Percentiles rank a stretch among this genome's conserved stretches.
These are phyloP conservation scores for Nymphalis c-album DNA, from an alignment of 2,888 invertebrate species.

Conservation along the genomic window DNA sequence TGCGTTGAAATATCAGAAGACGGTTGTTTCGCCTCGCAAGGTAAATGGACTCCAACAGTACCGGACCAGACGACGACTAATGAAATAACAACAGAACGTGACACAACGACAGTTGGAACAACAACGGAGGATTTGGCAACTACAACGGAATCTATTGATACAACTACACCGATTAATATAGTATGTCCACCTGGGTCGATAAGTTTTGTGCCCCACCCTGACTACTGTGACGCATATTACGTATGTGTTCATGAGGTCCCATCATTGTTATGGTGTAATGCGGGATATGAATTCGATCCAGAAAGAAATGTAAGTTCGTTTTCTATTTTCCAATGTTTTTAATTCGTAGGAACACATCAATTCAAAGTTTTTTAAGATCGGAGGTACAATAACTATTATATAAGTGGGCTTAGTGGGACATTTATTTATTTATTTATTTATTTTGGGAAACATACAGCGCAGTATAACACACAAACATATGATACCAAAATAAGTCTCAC, in stretches of 20 bases:
- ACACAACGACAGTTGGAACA: too few relatives aligned
- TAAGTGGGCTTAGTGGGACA: too few relatives aligned
- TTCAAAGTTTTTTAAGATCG: too few relatives aligned
- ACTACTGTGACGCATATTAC: constrained; percentile 39
- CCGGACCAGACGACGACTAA: neutral
- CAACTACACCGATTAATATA: too few relatives aligned
- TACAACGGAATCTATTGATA: neutral
- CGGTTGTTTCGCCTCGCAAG: constrained; percentile 29
- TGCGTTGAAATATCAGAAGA: constrained; percentile 30
- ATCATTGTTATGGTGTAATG: constrained; percentile 36
- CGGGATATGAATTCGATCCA: constrained; percentile 41
- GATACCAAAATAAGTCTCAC: neutral
- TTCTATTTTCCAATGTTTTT: too few relatives aligned
- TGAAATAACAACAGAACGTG: too few relatives aligned
- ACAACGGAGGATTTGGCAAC: neutral
- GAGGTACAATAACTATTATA: too few relatives aligned
- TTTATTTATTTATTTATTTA: too few relatives aligned
- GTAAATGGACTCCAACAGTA: constrained; percentile 13
- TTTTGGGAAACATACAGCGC: too few relatives aligned
- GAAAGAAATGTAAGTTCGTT: neutral
- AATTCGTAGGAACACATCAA: too few relatives aligned
- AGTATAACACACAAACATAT: too few relatives aligned
- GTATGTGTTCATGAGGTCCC: constrained; percentile 38
- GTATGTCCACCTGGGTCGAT: constrained; percentile 17
- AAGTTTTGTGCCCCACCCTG: constrained; percentile 34